These are phyloP conservation scores for Etia nguti DNA, from an alignment of 2,113 vertebrate species.

Conservation along the genomic window DNA sequence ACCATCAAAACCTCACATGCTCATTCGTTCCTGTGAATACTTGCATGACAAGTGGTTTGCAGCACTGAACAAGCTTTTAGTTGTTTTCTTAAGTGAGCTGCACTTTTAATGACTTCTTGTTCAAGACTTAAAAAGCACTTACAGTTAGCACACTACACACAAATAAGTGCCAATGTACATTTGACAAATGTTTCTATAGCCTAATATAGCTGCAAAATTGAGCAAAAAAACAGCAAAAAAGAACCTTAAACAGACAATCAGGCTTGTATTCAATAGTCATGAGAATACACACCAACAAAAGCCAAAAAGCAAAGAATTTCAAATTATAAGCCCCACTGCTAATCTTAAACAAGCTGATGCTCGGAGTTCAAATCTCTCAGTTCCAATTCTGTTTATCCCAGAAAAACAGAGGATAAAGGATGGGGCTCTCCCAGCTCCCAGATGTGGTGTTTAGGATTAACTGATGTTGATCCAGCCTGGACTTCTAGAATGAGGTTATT, in stretches of 20 bases:
- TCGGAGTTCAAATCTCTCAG: neutral
- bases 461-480: conserved; percentile 28
- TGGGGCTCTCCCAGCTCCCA: conserved; percentile 10
- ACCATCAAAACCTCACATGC: neutral
- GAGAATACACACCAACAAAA: neutral
- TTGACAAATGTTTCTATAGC: neutral
- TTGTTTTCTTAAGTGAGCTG: neutral
- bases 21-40: neutral
- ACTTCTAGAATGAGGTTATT: conserved; percentile 27
- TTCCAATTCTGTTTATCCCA: conserved; percentile 10
- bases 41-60: neutral
- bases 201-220: neutral
- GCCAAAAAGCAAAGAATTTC: neutral
- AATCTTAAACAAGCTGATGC: neutral
- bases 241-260: neutral
- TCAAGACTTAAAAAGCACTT: neutral
- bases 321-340: neutral
- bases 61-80: neutral
- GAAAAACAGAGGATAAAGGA: conserved; percentile 1
- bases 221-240: neutral
- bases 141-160: neutral
- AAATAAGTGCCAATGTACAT: neutral
- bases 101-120: neutral
- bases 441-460: conserved; percentile 52
- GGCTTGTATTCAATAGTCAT: neutral